A percentile compares a stretch with the other conserved stretches of the same genome.
Conservation (phyloP, 2,113 vertebrate species). For the Polypterus senegalus region DNA sequence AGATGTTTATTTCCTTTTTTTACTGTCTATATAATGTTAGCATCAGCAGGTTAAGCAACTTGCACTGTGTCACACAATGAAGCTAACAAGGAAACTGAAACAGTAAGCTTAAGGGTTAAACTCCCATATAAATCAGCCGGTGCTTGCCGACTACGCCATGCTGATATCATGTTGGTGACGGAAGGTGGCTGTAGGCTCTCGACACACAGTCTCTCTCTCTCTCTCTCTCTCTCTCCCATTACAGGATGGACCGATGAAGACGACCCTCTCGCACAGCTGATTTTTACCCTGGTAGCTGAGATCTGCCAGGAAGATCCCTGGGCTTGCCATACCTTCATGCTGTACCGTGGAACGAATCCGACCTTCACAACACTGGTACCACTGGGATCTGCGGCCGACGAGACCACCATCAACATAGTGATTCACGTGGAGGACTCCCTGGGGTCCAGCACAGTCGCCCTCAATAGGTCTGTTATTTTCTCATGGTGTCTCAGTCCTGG, state of each 20-base stretch:
- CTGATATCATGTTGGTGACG: too few species aligned
- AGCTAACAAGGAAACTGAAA: too few species aligned
- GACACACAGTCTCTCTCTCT: not conserved
- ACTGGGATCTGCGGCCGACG: conserved; percentile 23
- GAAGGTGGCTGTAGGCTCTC: not conserved
- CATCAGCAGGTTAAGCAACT: too few species aligned
- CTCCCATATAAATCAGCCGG: too few species aligned
- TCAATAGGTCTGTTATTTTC: conserved; percentile 38
- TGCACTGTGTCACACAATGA: too few species aligned
- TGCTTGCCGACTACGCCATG: too few species aligned
- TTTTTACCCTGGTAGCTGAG: conserved; percentile 48
- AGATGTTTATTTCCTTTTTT: too few species aligned
- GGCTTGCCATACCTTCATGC: conserved; percentile 35
- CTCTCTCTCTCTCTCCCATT: conserved; percentile 2
- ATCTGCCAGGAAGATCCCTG: conserved; percentile 23
- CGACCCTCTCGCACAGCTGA: conserved; percentile 35
- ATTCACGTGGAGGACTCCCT: conserved; percentile 44
- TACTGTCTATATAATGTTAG: too few species aligned
- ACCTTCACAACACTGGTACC: conserved; percentile 40
- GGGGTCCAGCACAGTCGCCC: conserved; percentile 39
- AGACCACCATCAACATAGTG: conserved; percentile 28
- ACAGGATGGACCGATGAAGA: conserved; percentile 51
- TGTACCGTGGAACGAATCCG: conserved; percentile 54
- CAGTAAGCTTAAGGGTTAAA: too few species aligned
- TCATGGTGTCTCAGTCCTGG: too few species aligned